These are phyloP conservation scores for Acyrthosiphon pisum DNA, from an alignment of 1,140 invertebrate species.

Conservation along the genomic window DNA sequence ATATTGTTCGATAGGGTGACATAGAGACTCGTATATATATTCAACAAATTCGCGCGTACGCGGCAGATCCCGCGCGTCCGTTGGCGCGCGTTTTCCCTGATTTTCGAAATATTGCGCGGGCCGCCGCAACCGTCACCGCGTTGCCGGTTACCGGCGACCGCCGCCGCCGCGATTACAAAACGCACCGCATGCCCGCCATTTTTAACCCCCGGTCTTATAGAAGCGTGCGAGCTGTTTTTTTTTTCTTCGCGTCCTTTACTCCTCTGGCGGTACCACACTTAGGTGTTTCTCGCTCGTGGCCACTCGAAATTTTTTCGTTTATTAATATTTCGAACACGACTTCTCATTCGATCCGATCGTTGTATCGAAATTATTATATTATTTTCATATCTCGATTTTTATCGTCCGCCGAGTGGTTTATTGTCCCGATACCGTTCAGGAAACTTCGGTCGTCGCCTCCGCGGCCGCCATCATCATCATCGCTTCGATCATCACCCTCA, in stretches of 20 bases:
- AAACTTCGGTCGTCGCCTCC: not conserved
- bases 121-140: slow-evolving; percentile 11
- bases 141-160: slow-evolving; percentile 26
- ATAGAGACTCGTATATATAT: not conserved
- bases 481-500: not conserved
- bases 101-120: slow-evolving; percentile 19
- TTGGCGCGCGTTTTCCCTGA: not conserved
- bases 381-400: not conserved
- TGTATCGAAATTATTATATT: not conserved
- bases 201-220: not conserved
- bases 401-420: not conserved
- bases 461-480: not conserved
- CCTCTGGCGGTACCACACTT: too few species aligned
- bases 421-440: not conserved
- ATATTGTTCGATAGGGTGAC: not conserved
- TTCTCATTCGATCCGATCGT: not conserved
- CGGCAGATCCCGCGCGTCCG: not conserved
- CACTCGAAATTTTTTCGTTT: not conserved
- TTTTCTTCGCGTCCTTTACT: not conserved
- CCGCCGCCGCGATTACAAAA: not conserved
- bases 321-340: too few species aligned
- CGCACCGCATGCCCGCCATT: slow-evolving; percentile 14
- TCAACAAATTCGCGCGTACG: not conserved
- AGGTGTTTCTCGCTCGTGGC: not conserved
- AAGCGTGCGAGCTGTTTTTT: not conserved